A percentile compares a stretch with the other conserved stretches of the same genome.
Evolutionary conservation across 2,113 vertebrate species (phyloP).

Genomic region (Ivindomyrus marchei): DNA sequence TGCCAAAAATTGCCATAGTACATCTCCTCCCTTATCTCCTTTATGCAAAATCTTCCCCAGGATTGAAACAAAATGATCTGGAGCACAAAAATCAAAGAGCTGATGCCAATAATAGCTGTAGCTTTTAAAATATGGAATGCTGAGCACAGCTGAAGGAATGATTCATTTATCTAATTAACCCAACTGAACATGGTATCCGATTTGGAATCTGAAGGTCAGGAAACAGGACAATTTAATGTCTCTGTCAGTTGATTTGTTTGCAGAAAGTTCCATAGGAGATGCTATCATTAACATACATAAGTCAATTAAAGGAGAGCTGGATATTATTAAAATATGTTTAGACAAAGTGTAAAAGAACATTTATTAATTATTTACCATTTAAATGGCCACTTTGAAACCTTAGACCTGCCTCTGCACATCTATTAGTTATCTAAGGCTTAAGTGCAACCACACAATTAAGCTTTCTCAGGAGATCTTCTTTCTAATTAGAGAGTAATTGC

Average conservation of each 20-base stretch:
- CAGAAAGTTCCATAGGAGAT: not conserved
- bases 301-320: not conserved
- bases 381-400: not conserved
- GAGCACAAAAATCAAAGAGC: not conserved
- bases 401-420: not conserved
- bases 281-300: not conserved
- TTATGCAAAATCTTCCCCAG: not conserved
- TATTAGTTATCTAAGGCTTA: conserved; percentile 5
- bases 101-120: not conserved
- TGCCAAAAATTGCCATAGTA: not conserved
- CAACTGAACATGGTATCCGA: not conserved
- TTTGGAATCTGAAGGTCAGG: not conserved
- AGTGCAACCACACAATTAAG: conserved; percentile 10
- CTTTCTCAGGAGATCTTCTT: not conserved
- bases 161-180: not conserved
- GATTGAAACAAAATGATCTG: not conserved
- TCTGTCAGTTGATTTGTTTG: not conserved
- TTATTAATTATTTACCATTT: conserved; percentile 4
- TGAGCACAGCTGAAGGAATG: not conserved
- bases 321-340: not conserved
- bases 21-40: not conserved
- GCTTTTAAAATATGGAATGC: not conserved
- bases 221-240: not conserved
- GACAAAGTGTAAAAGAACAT: conserved; percentile 3
- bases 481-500: conserved; percentile 14